Evolutionary conservation across 2,888 invertebrate species (phyloP), one percentile per base, ranked within the genome.

Genomic region (Lagria hirta): DNA sequence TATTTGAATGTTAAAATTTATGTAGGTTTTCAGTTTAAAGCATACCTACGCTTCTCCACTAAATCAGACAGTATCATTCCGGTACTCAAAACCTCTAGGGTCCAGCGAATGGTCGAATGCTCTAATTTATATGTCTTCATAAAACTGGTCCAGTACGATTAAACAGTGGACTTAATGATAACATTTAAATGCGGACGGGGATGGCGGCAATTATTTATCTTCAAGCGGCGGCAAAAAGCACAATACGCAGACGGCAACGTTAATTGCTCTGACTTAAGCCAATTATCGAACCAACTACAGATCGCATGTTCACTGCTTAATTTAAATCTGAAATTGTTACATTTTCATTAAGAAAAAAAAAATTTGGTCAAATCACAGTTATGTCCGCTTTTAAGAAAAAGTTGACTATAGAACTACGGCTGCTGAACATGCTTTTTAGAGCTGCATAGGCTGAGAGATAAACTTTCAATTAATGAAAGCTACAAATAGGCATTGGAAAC

Each of bases 81-180:
- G n/a, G n/a, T n/a, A n/a, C n/a, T n/a, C n/a, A n/a, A n/a, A n/a
- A n/a, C n/a, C n/a, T n/a, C n/a, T n/a, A n/a, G n/a, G n/a, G n/a
- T n/a, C n/a, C n/a, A n/a, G n/a, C n/a, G n/a, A n/a, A n/a, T n/a
- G 24, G 8, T 4, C 7, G 6, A 5, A 4, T 44, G 57, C 57
- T 60, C 57, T 54, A 60, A 57, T 62, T 62, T 61, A 63, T 61
- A 66, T 64, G 66, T 66, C 66, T 66, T 61, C 57, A 66, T 66
- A 66, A 60, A 61, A 60, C 55, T 48, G 49, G 52, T 51, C 53
- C 43, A 34, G 51, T 35, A 52, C 58, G 55, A 48, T 44, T 43
- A 41, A 40, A 40, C 55, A 47, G 22, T 22, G 47, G 54, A 27
- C 53, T 57, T 65, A 65, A 65, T 64, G 63, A 62, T 59, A 57